Evolutionary conservation across 2,888 invertebrate genomes (phyloP), one percentile per base, ranked within the genome.

Genomic region (Plebejus melissa): DNA sequence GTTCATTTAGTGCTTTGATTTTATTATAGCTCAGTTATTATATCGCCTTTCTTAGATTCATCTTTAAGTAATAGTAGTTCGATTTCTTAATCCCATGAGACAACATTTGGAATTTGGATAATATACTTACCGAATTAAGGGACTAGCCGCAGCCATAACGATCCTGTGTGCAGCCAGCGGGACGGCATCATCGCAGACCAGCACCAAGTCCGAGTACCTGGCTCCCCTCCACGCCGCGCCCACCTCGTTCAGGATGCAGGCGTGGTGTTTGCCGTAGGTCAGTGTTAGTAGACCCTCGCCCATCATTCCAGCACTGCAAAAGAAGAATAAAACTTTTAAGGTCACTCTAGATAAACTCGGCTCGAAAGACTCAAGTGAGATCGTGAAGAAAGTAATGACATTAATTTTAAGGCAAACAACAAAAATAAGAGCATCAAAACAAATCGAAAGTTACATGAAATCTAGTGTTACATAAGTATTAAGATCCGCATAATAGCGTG

Each of bases 211-310:
- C 78, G 97, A 97, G 91, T 96, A 97, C 90, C 97, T 96, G 89
- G 97, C 97, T 82, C 97, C 97, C 84, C 96, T 95, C 94, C 97
- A 97, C 95, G 97, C 97, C 87, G 97, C 96, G 87, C 96, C 96
- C 88, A 97, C 97, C 94, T 97, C 97, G 92, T 97, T 97, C 91
- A 97, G 96, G 94, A 98, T 96, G 94, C 97, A 97, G 94, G 97
- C 97, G 95, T 97, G 97, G 95, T 97, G 97, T 95, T 97, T 97
- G 94, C 97, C 97, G 94, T 98, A 97, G 94, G 97, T 97, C 94
- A 98, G 96, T 89, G 97, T 97, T 94, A 98, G 95, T 95, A 97
- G 95, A 86, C 96, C 96, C 92, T 95, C 95, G 89, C 95, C 94
- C 94, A 94, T 94, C 91, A 94, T 94, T 93, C 94, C 93, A 92